Base-by-base conservation (phyloP, 2,888 invertebrate species). In the Salticus scenicus region DNA sequence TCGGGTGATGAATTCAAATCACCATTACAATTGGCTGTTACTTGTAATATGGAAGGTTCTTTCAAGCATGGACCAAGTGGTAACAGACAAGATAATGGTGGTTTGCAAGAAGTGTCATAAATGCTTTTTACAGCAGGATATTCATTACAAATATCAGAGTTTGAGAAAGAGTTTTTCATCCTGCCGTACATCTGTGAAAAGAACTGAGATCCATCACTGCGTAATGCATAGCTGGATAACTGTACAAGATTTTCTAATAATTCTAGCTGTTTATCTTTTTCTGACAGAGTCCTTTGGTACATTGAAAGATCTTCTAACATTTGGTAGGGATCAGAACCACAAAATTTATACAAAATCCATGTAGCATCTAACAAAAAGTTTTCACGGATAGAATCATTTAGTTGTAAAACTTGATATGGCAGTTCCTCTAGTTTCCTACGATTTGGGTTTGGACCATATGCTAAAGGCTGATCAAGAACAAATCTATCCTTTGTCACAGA, bases 181-280 rank as follows among this genome's bases (percentile, higher is more conserved):
- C 92, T 90, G 14, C 92, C 92, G 72, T 92, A 93, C 88, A 95
- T 91, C 88, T 96, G 94, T 4, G 96, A 94, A 89, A 94, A 95
- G 90, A 97, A 94, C 91, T 97, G 97, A 89, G 94, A 93, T 47
- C 96, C 95, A 90, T 97, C 96, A 89, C 95, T 95, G 89, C 94
- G 94, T 78, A 97, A 91, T 28, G 95, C 94, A 89, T 93, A 93
- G 8, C 95, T 93, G 89, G 95, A 94, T 0, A 93, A 92, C 91
- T 95, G 94, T 84, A 97, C 93, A 87, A 95, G 94, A 88, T 94
- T 94, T 89, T 94, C 93, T 1, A 96, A 91, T 17, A 83, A 64
- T 57, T 77, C 82, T 27, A 77, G 30, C 63, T 82, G 74, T 41
- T 67, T 71, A 63, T 85, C 82, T 31, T 90, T 89, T 88, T 92